Evolutionary conservation across 2,113 vertebrate species (phyloP), one percentile per base, ranked within the genome.

Genomic region (Zosterops borbonicus): DNA sequence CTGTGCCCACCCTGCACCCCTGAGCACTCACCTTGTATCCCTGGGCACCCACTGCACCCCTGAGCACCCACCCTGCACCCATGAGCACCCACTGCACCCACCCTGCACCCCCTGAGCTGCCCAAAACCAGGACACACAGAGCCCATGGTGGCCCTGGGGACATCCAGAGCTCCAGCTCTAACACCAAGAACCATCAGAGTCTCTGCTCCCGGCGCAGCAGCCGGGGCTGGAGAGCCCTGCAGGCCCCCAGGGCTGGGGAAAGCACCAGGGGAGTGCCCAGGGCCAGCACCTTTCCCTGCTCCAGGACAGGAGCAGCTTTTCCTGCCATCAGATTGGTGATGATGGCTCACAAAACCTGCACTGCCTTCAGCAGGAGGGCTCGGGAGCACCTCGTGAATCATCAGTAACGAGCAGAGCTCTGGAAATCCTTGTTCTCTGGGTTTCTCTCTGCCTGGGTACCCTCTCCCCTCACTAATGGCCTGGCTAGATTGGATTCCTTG

Each of bases 401-500:
- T 29, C 84, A 22, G 52, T 2, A 81, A 68, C 0, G 2, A 83
- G 67, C 60, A 84, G 6, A 62, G 81, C 74, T 88, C 70, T 62
- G 55, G 42, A 55, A 90, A 91, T 39, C 37, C 65, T 65, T 64
- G 47, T 20, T 89, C 94, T 89, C 41, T 4, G 42, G 76, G 27
- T 25, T 68, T 31, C 78, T 63, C 70, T 76, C 86, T 92, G 89
- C 89, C 81, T 90, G 86, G 84, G 27, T 64, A 15, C 87, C 59
- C 80, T 35, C 53, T 79, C 74, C 52, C 50, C 84, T 50, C 81
- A 13, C 83, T 91, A 94, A 85, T 85, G 89, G 63, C 91, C 89
- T 50, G 53, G 62, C 79, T 84, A 5, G 41, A 90, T 89, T 92
- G 92, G 78, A 96, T 89, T 81, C 89, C 65, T 42, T 37, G 90